Percentiles rank a stretch among this genome's conserved stretches.
phyloP scores from a whole-genome alignment of 1,140 invertebrate genomes.

The Drosophila sechellia region DNA sequence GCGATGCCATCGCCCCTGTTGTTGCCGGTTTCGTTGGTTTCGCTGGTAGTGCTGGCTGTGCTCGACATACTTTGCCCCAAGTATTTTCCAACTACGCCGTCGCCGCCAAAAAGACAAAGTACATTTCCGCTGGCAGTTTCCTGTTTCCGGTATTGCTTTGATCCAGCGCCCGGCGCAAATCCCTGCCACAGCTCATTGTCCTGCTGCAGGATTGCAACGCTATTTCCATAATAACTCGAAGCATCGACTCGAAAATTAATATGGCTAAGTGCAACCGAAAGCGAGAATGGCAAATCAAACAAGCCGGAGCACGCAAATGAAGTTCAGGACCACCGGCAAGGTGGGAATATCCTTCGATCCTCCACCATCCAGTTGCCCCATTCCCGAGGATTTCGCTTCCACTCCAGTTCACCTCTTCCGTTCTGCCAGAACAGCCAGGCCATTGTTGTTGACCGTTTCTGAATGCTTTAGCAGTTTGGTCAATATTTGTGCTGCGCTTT shows the following conservation, averaged over 20 bases:
- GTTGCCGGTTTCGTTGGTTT: constrained; percentile 29
- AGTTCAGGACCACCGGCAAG: constrained; percentile 23
- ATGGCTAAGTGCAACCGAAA: constrained; percentile 60
- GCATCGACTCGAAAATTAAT: constrained; percentile 67
- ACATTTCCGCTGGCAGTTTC: constrained; percentile 81
- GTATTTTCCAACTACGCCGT: constrained; percentile 72
- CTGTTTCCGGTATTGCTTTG: constrained; percentile 78
- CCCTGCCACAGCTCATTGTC: constrained; percentile 39
- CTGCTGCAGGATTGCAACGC: constrained; percentile 14
- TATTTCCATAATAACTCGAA: constrained; percentile 45
- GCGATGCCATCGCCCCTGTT: constrained; percentile 8
- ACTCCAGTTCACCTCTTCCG: neutral
- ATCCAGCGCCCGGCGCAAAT: constrained; percentile 42
- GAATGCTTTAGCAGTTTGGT: constrained; percentile 75
- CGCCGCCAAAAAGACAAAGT: constrained; percentile 81
- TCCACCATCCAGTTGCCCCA: neutral
- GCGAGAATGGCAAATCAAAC: constrained; percentile 63
- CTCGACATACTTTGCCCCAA: constrained; percentile 77
- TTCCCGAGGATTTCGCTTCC: constrained; percentile 10
- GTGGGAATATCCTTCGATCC: constrained; percentile 4
- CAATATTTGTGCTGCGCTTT: constrained; percentile 78
- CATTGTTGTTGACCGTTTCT: constrained; percentile 63
- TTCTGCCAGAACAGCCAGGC: constrained; percentile 21
- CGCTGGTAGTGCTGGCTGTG: constrained; percentile 47
- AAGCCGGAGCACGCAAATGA: constrained; percentile 53